Base-by-base conservation (phyloP, 2,888 invertebrate genomes). In the Labia minor region DNA sequence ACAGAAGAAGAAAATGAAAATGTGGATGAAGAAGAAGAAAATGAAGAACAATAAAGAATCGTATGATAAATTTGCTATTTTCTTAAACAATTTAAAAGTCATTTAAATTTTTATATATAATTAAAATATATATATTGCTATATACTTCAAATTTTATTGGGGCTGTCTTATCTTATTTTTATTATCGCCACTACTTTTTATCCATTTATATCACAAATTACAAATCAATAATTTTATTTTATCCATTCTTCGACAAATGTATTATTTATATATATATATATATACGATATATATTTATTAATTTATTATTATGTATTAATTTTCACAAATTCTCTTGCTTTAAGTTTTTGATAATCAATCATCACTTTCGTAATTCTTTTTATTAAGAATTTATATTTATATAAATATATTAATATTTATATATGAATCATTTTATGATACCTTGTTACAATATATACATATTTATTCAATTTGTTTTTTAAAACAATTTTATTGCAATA, bases 21-120 rank as follows among this genome's bases (percentile, higher is more conserved):
- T 11, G 26, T 26, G n/a, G 63, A 68, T 21, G 63, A 37, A 26
- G 68, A 68, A 61, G 67, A 66, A 20, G 68, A 21, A 26, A 66
- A 65, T 19, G 65, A 65, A 26, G 66, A 66, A 37, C 63, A 66
- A 49, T 66, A 66, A 66, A 21, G 6, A 26, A n/a, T 3, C 26
- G n/a, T 49, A 49, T 49, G 8, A 11, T 8, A 49, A 4, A 49
- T 49, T 49, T 49, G 3, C 26, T 49, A 49, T 49, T 16, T 49
- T 49, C 8, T 6, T 26, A 3, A 26, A 26, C 3, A 3, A 8
- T 6, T 26, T 26, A 26, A 26, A 26, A 26, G 8, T 26, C 26
- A 26, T 26, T 26, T 26, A 26, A 3, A 26, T 26, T 26, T 26
- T 26, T 26, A 26, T 26, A 26, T 26, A 6, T 26, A 8, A 26